Conservation (phyloP, 2,797 vertebrate species). For the Phoxinus dragarum region DNA sequence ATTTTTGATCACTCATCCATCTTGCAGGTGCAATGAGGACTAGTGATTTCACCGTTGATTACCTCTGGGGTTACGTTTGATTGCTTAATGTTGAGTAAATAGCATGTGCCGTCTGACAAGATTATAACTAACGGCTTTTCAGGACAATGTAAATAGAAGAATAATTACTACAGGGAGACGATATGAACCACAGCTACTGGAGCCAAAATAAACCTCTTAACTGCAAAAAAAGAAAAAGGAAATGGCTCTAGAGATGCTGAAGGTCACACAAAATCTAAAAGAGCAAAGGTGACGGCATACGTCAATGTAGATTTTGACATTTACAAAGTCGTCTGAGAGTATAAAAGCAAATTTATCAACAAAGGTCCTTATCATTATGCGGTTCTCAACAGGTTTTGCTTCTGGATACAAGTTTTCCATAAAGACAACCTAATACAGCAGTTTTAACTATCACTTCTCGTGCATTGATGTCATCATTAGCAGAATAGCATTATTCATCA, state of each 20-base stretch:
- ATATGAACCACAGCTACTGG: constrained; percentile 43
- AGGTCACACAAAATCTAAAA: constrained; percentile 57
- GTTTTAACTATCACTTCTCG: background rate
- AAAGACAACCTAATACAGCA: background rate
- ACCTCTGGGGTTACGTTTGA: constrained; percentile 73
- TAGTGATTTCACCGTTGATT: constrained; percentile 80
- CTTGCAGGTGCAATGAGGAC: constrained; percentile 70
- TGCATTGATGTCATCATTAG: background rate
- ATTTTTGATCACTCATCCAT: constrained; percentile 77
- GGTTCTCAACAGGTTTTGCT: background rate
- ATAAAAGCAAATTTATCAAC: constrained; percentile 32
- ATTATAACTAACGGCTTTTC: constrained; percentile 67
- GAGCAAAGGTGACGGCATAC: constrained; percentile 61
- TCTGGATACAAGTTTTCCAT: background rate
- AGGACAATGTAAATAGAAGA: constrained; percentile 73
- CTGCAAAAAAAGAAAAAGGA: constrained; percentile 6
- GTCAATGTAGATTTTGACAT: constrained; percentile 61
- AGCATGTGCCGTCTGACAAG: constrained; percentile 66
- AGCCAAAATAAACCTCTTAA: constrained; percentile 67
- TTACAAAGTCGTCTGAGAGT: constrained; percentile 40
- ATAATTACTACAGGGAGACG: constrained; percentile 68
- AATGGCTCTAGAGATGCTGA: constrained; percentile 66
- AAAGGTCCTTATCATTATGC: background rate
- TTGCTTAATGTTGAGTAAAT: constrained; percentile 78
- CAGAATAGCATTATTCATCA: background rate